Conservation (phyloP, 2,888 invertebrate species). For the Aspidapion aeneum region DNA sequence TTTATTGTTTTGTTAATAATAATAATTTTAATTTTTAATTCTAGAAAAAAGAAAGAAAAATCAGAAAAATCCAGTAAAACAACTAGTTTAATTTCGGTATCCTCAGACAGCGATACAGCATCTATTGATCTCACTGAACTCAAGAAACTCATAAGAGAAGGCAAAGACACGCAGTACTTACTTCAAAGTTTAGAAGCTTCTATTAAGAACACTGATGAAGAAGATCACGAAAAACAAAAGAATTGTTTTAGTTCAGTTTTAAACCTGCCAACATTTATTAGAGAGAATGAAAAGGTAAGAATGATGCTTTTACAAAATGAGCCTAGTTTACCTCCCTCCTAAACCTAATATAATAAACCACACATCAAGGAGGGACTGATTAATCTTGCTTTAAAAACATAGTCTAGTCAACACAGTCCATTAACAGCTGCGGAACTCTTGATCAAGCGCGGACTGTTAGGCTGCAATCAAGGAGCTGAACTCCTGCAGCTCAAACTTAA, state of each 20-base stretch:
- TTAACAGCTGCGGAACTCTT: no score
- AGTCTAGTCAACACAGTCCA: no score
- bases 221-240: conserved; percentile 49
- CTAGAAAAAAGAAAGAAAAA: conserved; percentile 30
- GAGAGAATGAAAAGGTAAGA: conserved; percentile 63
- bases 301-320: not conserved
- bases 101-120: conserved; percentile 52
- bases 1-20: no score
- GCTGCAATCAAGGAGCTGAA: no score
- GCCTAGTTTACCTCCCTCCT: not conserved
- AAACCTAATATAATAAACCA: not conserved
- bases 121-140: conserved; percentile 62
- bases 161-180: conserved; percentile 64
- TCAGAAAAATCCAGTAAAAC: conserved; percentile 35
- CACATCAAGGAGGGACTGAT: no score
- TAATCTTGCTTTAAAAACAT: no score
- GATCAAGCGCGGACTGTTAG: no score
- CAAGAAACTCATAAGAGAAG: conserved; percentile 65
- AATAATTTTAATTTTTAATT: no score
- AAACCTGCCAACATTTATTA: conserved; percentile 71
- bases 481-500: no score
- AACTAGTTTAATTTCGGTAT: conserved; percentile 36
- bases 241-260: conserved; percentile 62
- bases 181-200: conserved; percentile 60
- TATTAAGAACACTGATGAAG: conserved; percentile 41